Evolutionary conservation across 2,888 invertebrate species (phyloP).

Genomic region (Platynereis dumerilii): DNA sequence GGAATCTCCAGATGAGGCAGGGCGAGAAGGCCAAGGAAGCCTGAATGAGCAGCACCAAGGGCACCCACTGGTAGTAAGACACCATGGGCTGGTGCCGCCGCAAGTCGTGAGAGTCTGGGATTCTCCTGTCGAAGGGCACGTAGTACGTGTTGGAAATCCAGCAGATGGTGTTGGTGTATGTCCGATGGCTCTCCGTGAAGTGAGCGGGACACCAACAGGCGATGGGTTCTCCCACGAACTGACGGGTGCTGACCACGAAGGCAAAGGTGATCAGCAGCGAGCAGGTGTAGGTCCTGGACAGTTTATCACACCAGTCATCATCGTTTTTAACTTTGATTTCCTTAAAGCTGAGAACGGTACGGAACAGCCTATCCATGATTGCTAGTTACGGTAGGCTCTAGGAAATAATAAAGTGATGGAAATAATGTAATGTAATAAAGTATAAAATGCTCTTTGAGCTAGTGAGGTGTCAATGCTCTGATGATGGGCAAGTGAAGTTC

Average conservation of each 20-base stretch:
- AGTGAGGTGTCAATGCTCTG: no score
- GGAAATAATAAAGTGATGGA: no score
- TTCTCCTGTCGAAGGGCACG: slow-evolving; percentile 62
- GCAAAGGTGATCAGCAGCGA: slow-evolving; percentile 60
- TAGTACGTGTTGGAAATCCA: slow-evolving; percentile 67
- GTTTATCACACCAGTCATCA: slow-evolving; percentile 60
- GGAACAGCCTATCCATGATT: slow-evolving; percentile 33
- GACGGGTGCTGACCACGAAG: slow-evolving; percentile 60
- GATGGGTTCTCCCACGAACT: slow-evolving; percentile 62
- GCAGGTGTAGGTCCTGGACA: slow-evolving; percentile 59
- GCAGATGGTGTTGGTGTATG: slow-evolving; percentile 67
- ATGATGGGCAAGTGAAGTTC: no score
- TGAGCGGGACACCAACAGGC: slow-evolving; percentile 64
- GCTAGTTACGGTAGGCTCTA: not conserved
- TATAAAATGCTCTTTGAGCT: no score
- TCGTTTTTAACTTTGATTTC: slow-evolving; percentile 59
- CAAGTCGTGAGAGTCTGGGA: slow-evolving; percentile 60
- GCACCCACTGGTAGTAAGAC: slow-evolving; percentile 40
- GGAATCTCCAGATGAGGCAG: slow-evolving; percentile 37
- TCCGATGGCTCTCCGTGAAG: slow-evolving; percentile 66
- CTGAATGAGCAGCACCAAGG: slow-evolving; percentile 32
- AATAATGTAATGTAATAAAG: no score
- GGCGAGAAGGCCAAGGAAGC: slow-evolving; percentile 33
- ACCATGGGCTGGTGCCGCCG: slow-evolving; percentile 46
- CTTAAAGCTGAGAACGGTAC: slow-evolving; percentile 33